Evolutionary conservation across 2,888 invertebrate genomes (phyloP), one percentile per base, ranked within the genome.

Genomic region (Platycheirus albimanus): DNA sequence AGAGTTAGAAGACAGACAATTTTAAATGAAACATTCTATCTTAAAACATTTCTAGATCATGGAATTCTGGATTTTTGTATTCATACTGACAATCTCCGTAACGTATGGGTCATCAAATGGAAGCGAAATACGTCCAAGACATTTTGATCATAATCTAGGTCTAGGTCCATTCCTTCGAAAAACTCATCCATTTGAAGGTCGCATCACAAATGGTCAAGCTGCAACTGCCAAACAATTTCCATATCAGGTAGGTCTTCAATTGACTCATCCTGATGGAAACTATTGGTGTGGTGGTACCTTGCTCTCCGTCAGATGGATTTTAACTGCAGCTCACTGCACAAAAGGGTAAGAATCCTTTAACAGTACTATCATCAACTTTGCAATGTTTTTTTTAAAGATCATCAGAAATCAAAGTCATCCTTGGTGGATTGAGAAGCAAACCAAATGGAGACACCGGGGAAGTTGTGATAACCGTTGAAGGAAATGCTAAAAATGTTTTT

Each of bases 311-410:
- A 86, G 86, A 4, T 87, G 86, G 86, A 51, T 90, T 8, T 2
- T 90, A 0, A 90, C 90, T 1, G 89, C 90, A 13, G 90, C 89
- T 56, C 89, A 89, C 74, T 90, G 90, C 80, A 86, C 88, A 6
- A 86, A 87, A 30, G 52, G 63, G 38, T 56, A 86, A 67, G 86
- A 86, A n/a, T n/a, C 75, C 64, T 56, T 74, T 81, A 7, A 8
- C 5, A n/a, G n/a, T 24, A 33, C 5, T 33, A 3, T 19, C n/a
- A 17, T 28, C 5, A 15, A 41, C 8, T 19, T 3, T 19, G 8
- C 6, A 15, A 11, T 28, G 11, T 17, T 3, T 11, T 24, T 66
- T 1, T 1, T 56, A 0, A 3, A 58, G 58, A 15, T 20, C 41
- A 24, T 24, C 24, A 8, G 24, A 58, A 41, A 58, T 58, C 15